Conservation (phyloP, 2,113 vertebrate species). For the Cyphomyrus plagiostoma region DNA sequence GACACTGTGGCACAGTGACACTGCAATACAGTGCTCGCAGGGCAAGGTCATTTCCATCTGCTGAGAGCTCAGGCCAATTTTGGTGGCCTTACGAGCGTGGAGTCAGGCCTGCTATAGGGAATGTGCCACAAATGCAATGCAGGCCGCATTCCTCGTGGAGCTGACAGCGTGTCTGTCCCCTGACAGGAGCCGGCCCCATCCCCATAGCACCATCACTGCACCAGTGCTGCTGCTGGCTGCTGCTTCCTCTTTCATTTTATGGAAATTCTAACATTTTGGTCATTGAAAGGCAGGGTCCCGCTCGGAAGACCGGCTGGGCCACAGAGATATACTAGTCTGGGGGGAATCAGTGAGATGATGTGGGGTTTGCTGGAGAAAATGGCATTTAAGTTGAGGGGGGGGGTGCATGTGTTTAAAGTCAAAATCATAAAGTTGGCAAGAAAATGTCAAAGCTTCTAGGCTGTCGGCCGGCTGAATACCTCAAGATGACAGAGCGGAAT, state of each 20-base stretch:
- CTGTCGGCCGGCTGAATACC: background rate
- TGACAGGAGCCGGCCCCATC: background rate
- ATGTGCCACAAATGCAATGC: background rate
- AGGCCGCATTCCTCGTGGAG: background rate
- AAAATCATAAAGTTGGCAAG: background rate
- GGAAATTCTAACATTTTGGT: constrained; percentile 19
- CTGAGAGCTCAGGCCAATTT: background rate
- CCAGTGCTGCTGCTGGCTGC: background rate
- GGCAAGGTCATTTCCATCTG: background rate
- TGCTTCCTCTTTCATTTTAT: constrained; percentile 14
- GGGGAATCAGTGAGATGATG: background rate
- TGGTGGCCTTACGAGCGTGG: background rate
- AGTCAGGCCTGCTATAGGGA: background rate
- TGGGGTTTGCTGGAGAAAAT: background rate
- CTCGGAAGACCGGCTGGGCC: background rate
- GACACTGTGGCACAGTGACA: background rate
- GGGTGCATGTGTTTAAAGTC: background rate
- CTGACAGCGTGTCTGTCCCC: background rate
- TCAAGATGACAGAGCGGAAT: background rate
- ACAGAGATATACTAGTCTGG: background rate
- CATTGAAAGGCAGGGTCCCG: background rate
- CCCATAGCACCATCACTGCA: background rate
- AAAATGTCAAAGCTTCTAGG: background rate
- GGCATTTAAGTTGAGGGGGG: background rate
- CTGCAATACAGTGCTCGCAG: background rate